Conservation (phyloP, 2,797 vertebrate species). For the Stomatorhinus walkeri region DNA sequence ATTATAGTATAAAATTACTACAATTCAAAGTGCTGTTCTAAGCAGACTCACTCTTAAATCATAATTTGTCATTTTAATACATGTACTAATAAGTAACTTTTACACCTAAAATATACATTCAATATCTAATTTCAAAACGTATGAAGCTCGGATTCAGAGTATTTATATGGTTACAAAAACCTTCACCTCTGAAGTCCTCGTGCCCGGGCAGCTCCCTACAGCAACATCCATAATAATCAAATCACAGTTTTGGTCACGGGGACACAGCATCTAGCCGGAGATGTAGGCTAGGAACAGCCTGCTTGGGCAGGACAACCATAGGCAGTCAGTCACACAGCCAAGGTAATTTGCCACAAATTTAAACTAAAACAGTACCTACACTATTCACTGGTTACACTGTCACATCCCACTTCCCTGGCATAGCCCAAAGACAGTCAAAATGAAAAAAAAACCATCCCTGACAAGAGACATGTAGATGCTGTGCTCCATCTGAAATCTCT, state of each 20-base stretch:
- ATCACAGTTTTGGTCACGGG: background rate
- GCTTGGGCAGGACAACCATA: background rate
- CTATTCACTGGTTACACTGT: background rate
- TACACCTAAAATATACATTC: background rate
- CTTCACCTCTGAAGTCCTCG: background rate
- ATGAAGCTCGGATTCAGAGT: background rate
- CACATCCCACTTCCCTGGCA: background rate
- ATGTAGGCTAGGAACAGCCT: background rate
- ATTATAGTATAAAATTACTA: background rate
- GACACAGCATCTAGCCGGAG: background rate
- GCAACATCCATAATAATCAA: background rate
- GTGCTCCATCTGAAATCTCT: background rate
- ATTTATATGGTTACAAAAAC: background rate
- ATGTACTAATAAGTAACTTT: background rate
- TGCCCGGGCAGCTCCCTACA: background rate
- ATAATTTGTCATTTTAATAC: background rate
- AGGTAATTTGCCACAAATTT: background rate
- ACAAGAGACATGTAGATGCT: background rate
- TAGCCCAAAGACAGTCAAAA: background rate
- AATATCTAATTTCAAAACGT: background rate
- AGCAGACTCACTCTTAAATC: background rate
- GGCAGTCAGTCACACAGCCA: background rate
- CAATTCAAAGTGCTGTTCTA: background rate
- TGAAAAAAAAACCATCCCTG: background rate
- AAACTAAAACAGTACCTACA: background rate